A percentile compares a stretch with the other conserved stretches of the same genome.
Conservation (phyloP, 2,797 vertebrate genomes). For the Xenops minutus region DNA sequence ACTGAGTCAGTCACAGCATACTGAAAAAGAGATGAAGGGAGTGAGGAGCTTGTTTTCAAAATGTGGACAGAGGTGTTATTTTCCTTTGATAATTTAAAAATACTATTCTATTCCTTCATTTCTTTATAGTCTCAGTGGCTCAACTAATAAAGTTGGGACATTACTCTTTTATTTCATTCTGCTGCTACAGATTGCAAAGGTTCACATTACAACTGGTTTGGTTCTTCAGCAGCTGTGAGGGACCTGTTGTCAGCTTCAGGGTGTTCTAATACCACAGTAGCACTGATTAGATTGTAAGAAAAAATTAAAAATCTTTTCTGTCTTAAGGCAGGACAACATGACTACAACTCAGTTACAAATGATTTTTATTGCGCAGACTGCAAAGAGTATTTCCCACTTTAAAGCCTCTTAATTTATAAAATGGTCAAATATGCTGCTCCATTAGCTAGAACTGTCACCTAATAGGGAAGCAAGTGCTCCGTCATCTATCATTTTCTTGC, state of each 20-base stretch:
- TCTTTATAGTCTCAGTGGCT: not conserved
- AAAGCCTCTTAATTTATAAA: slow-evolving; percentile 22
- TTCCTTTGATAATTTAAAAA: not conserved
- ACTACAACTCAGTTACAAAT: not conserved
- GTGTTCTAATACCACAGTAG: not conserved
- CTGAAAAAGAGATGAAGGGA: not conserved
- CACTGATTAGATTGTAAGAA: not conserved
- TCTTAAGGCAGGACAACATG: not conserved
- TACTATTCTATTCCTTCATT: not conserved
- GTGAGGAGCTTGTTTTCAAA: not conserved
- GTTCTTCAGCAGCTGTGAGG: not conserved
- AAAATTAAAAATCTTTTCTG: not conserved
- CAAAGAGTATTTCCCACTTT: slow-evolving; percentile 12
- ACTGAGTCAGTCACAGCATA: not conserved
- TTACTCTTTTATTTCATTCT: not conserved
- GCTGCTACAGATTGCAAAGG: not conserved
- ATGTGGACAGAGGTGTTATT: not conserved
- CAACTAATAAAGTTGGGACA: not conserved
- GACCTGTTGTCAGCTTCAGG: not conserved
- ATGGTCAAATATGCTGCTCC: not conserved
- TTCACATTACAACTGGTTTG: not conserved
- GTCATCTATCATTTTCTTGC: not conserved
- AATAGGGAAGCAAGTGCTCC: not conserved
- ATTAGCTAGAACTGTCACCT: not conserved
- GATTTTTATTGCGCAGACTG: not conserved